A percentile compares a stretch with the other conserved stretches of the same genome.
phyloP scores from a whole-genome alignment of 2,888 invertebrate species.

The Phlogophora meticulosa region DNA sequence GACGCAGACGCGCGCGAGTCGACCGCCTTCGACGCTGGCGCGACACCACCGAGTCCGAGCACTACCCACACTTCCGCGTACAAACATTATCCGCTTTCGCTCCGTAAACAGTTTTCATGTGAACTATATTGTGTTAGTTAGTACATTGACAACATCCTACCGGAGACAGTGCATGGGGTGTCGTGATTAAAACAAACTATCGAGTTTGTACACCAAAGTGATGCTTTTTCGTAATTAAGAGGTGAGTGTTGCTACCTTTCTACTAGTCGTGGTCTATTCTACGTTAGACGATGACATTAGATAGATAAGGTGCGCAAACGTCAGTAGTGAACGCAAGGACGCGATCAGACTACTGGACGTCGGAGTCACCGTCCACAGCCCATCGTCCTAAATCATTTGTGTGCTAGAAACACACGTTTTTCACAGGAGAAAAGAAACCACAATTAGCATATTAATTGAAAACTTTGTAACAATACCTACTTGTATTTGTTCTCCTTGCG shows the following conservation, averaged over 20 bases:
- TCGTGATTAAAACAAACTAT: slow-evolving; percentile 67
- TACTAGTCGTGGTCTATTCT: slow-evolving; percentile 76
- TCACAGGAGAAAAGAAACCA: slow-evolving; percentile 46
- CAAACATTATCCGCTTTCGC: slow-evolving; percentile 83
- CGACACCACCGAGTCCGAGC: slow-evolving; percentile 55
- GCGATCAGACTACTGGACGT: slow-evolving; percentile 68
- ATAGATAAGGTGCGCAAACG: slow-evolving; percentile 83
- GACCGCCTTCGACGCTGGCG: slow-evolving; percentile 80
- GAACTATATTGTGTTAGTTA: slow-evolving; percentile 79
- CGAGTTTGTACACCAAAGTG: slow-evolving; percentile 73
- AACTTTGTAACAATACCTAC: slow-evolving; percentile 66
- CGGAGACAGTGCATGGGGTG: slow-evolving; percentile 68
- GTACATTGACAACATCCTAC: slow-evolving; percentile 67
- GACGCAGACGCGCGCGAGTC: slow-evolving; percentile 85
- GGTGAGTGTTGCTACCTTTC: slow-evolving; percentile 85
- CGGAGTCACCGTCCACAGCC: slow-evolving; percentile 68
- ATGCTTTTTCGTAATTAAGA: slow-evolving; percentile 81
- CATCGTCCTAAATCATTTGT: slow-evolving; percentile 63
- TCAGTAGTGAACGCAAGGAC: slow-evolving; percentile 88
- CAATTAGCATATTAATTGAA: slow-evolving; percentile 61
- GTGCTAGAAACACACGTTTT: slow-evolving; percentile 58
- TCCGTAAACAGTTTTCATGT: slow-evolving; percentile 83
- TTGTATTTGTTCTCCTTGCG: slow-evolving; percentile 43
- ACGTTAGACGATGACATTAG: slow-evolving; percentile 84
- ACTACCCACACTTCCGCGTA: slow-evolving; percentile 81